A percentile compares a stretch with the other conserved stretches of the same genome.
Conservation (phyloP, 1,140 invertebrate species). For the Theocolax elegans region DNA sequence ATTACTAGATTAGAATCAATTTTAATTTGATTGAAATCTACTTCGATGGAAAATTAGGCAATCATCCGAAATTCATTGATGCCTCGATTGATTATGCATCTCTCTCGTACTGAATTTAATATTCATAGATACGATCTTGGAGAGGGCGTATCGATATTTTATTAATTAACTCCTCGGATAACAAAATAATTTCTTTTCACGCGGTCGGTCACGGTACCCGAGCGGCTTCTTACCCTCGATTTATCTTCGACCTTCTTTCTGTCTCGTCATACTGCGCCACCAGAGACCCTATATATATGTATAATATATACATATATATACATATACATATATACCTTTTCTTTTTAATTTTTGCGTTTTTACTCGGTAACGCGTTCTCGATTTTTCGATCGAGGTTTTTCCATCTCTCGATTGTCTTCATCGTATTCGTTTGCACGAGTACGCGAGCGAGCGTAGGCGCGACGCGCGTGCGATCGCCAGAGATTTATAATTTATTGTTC, state of each 20-base stretch:
- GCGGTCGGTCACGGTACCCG: not conserved
- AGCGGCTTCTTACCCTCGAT: not conserved
- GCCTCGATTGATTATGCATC: too few relatives aligned
- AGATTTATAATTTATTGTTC: constrained; percentile 64
- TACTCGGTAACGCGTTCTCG: not conserved
- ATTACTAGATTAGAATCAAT: too few relatives aligned
- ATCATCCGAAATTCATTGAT: too few relatives aligned
- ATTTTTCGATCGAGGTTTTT: not conserved
- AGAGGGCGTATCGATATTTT: not conserved
- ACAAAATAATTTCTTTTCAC: not conserved
- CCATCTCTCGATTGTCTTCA: not conserved
- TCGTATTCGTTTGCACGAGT: not conserved
- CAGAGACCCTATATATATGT: not conserved
- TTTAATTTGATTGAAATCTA: too few relatives aligned
- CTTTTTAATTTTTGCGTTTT: too few relatives aligned
- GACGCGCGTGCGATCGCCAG: constrained; percentile 47
- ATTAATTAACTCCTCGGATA: constrained; percentile 20
- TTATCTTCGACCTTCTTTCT: constrained; percentile 1
- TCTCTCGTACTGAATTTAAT: too few relatives aligned
- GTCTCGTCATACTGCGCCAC: constrained; percentile 15
- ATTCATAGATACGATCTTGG: not conserved
- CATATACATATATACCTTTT: too few relatives aligned
- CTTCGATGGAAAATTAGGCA: too few relatives aligned
- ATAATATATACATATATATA: too few relatives aligned
- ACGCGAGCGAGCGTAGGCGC: constrained; percentile 29